Evolutionary conservation across 2,888 invertebrate species (phyloP).

Genomic region (Mantis religiosa): DNA sequence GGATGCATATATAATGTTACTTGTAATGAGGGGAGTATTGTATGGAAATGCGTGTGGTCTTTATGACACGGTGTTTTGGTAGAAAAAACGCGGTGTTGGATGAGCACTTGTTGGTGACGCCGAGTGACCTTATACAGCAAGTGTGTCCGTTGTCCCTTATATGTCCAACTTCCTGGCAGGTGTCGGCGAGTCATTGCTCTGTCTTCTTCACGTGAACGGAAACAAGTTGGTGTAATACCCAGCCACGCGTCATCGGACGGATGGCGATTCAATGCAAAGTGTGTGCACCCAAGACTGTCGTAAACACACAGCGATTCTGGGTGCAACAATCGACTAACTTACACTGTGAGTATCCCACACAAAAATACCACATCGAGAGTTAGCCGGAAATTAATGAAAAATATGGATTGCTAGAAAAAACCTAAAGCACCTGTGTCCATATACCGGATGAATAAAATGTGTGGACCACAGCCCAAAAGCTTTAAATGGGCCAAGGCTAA

Average conservation of each 20-base stretch:
- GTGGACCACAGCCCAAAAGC: no score
- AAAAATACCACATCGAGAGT: no score
- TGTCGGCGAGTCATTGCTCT: background rate
- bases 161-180: constrained; percentile 12
- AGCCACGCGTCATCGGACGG: background rate
- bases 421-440: no score
- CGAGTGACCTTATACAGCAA: background rate
- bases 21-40: no score
- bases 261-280: background rate
- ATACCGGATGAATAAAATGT: no score
- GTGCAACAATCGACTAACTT: background rate
- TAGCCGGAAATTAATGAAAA: no score
- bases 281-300: background rate
- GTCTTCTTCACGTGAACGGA: background rate
- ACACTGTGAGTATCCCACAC: no score
- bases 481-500: no score
- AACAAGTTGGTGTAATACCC: background rate
- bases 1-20: no score
- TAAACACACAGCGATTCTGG: background rate
- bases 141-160: background rate
- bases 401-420: no score
- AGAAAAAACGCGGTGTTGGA: background rate
- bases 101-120: background rate
- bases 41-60: no score
- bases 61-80: background rate